A percentile compares a stretch with the other conserved stretches of the same genome.
phyloP scores from a whole-genome alignment of 35 echinoderm and acorn worm genomes.

The Patiria miniata region DNA sequence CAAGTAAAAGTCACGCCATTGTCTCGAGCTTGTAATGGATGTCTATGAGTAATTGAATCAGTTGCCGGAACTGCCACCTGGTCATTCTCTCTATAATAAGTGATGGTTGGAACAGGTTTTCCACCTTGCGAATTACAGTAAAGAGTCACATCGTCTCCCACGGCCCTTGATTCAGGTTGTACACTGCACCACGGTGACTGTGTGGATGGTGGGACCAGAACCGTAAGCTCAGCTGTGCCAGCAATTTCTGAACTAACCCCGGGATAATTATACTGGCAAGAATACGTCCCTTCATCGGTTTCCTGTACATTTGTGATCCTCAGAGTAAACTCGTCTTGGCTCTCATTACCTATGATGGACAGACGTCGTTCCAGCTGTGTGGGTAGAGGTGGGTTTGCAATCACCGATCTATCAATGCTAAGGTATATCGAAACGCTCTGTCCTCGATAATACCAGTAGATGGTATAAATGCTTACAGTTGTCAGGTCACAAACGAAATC shows the following conservation, averaged over 20 bases:
- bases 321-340: neutral
- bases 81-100: neutral
- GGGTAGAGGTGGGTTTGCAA: too few relatives aligned
- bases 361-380: neutral
- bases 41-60: neutral
- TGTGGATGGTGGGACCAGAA: neutral
- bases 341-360: neutral
- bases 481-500: neutral
- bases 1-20: neutral
- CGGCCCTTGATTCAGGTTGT: neutral
- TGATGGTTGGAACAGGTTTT: neutral
- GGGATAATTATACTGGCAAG: neutral
- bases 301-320: neutral
- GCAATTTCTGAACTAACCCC: neutral
- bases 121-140: neutral
- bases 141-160: neutral
- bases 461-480: neutral
- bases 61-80: neutral
- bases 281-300: neutral
- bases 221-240: neutral
- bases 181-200: neutral
- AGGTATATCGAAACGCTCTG: neutral
- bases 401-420: neutral
- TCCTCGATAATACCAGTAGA: neutral
- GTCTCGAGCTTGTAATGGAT: neutral